Evolutionary conservation across 53 echinoderm and acorn worm genomes (phyloP).

Genomic region (Holothuria leucospilota): DNA sequence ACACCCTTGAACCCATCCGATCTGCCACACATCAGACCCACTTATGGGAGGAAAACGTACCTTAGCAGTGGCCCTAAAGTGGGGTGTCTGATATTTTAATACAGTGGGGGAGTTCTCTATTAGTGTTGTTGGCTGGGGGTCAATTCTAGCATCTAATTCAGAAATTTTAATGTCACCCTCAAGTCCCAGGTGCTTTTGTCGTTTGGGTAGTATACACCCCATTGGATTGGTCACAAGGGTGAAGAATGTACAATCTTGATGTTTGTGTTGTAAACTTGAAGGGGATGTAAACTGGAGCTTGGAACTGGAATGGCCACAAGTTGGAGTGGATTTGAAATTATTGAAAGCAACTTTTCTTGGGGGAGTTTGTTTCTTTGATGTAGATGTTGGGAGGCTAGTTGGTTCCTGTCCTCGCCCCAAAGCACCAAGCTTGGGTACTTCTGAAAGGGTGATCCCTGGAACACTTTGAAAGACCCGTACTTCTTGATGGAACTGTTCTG

Average conservation of each 20-base stretch:
- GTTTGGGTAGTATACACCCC: constrained; percentile 98
- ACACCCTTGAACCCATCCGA: constrained; percentile 97
- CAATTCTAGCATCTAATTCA: constrained; percentile 93
- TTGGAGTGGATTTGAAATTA: constrained; percentile 1
- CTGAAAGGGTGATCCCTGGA: constrained; percentile 16
- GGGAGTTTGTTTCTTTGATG: not conserved
- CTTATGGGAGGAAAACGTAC: constrained; percentile 95
- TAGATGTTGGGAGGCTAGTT: not conserved
- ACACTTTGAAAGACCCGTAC: constrained; percentile 23
- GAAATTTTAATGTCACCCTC: constrained; percentile 97
- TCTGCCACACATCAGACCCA: constrained; percentile 89
- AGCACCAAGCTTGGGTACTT: constrained; percentile 19
- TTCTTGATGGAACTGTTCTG: not conserved
- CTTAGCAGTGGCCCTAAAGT: constrained; percentile 93
- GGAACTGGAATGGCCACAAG: constrained; percentile 34
- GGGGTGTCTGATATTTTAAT: constrained; percentile 95
- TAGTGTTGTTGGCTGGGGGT: constrained; percentile 89
- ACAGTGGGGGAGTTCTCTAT: constrained; percentile 96
- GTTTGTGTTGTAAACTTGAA: not conserved
- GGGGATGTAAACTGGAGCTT: not conserved
- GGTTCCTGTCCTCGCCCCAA: constrained; percentile 9
- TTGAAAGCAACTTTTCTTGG: constrained; percentile 41
- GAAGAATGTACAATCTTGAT: constrained; percentile 36
- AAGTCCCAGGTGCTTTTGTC: constrained; percentile 91
- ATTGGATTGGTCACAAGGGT: constrained; percentile 74